phyloP scores from a whole-genome alignment of 2,888 invertebrate genomes.

The Pandemis heparana region DNA sequence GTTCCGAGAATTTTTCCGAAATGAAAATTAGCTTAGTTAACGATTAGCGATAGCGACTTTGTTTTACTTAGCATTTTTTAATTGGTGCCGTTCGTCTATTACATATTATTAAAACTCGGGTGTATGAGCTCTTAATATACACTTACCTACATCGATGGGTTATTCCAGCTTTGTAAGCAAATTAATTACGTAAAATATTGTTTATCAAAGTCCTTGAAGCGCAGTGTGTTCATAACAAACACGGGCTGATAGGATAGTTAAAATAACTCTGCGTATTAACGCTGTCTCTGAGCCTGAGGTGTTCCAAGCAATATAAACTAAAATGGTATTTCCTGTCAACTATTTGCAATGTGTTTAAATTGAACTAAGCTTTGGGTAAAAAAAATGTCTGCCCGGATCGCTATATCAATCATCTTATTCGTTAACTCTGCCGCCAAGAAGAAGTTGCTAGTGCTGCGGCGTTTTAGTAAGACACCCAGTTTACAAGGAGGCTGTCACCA shows the following conservation, averaged over 20 bases:
- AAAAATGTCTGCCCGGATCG: no score
- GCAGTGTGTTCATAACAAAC: not conserved
- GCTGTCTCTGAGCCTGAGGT: not conserved
- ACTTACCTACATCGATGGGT: not conserved
- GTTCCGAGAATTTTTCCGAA: no score
- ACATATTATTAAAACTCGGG: not conserved
- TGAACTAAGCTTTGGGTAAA: not conserved
- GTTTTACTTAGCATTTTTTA: no score
- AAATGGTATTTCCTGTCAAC: not conserved
- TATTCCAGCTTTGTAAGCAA: not conserved
- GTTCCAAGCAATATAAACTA: not conserved
- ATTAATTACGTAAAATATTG: slow-evolving; percentile 7
- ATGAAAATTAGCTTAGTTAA: no score
- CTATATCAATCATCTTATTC: no score
- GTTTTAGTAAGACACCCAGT: no score
- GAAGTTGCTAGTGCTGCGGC: no score
- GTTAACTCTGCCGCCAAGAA: no score
- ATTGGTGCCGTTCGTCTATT: no score
- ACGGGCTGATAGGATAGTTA: not conserved
- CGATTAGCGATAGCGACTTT: no score
- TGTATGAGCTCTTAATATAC: not conserved
- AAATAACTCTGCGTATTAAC: not conserved
- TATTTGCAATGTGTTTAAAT: not conserved
- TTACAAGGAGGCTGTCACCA: no score
- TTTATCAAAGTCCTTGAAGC: not conserved